Percentiles rank a stretch among this genome's conserved stretches.
Evolutionary conservation across 1,140 invertebrate genomes (phyloP).

Genomic region (Drosophila melanica): DNA sequence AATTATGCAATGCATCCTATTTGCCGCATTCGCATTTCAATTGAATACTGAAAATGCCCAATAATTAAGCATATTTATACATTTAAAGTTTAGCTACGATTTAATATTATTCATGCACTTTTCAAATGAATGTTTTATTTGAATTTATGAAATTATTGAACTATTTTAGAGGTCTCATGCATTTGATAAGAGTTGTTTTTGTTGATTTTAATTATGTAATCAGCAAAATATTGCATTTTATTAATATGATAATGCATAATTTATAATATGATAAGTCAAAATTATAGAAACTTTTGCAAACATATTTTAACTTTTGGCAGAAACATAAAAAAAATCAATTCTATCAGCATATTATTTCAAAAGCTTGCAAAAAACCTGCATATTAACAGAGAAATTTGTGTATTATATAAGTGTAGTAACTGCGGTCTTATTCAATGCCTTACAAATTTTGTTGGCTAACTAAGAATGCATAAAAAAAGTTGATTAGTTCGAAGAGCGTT

Average conservation of each 20-base stretch:
- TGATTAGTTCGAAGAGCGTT: too few relatives aligned
- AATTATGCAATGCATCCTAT: not conserved
- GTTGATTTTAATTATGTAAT: not conserved
- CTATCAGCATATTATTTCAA: too few relatives aligned
- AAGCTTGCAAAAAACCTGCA: too few relatives aligned
- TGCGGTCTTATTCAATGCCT: too few relatives aligned
- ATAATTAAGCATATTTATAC: slow-evolving; percentile 1
- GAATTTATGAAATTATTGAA: not conserved
- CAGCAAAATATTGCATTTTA: not conserved
- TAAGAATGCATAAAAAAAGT: too few relatives aligned
- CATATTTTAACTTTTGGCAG: too few relatives aligned
- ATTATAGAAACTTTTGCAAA: too few relatives aligned
- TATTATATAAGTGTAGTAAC: too few relatives aligned
- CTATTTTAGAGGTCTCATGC: not conserved
- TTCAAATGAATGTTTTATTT: not conserved
- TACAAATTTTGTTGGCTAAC: too few relatives aligned
- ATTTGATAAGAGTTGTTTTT: not conserved
- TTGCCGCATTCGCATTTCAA: not conserved
- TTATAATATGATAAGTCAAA: too few relatives aligned
- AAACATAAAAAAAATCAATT: not conserved
- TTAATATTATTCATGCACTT: not conserved
- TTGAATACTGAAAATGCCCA: not conserved
- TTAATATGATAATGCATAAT: not conserved
- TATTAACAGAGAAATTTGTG: too few relatives aligned
- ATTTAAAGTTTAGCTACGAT: not conserved